Evolutionary conservation across 1,140 invertebrate species (phyloP), one percentile per base, ranked within the genome.

Genomic region (Drosophila truncata): DNA sequence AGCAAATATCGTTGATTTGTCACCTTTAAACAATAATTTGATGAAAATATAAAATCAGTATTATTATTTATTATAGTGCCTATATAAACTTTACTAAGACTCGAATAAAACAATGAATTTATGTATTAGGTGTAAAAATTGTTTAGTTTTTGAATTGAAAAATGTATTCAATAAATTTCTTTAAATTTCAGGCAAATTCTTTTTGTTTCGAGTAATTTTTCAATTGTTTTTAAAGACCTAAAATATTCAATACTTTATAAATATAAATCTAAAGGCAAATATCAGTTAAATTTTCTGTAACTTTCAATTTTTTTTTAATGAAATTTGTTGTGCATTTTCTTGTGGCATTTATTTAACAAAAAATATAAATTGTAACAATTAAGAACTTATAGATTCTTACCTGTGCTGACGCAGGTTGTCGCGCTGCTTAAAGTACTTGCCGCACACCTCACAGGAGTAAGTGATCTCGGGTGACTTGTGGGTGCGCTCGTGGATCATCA

Each of bases 401-500:
- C 97, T 98, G 95, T 98, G 98, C 94, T 98, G 97, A 94, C 98
- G 97, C 86, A 98, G 95, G 94, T 98, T 98, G 94, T 98, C 97
- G 95, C 99, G 98, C 86, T 98, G 94, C 93, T 99, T 97, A 95
- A 99, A 99, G 88, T 97, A 97, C 94, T 99, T 99, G 92, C 98
- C 97, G 94, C 99, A 99, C 74, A 99, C 97, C 94, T 99, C 98
- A 94, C 99, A 99, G 91, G 97, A 97, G 95, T 98, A 99, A 73
- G 98, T 99, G 91, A 99, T 95, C 94, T 99, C 98, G 78, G 96
- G 96, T 93, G 98, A 97, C 93, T 99, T 99, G 95, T 99, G 99
- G 77, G 98, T 99, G 92, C 98, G 95, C 93, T 99, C 98, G 95
- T 99, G 99, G 92, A 99, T 99, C 95, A 99, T 97, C 91, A 99